Evolutionary conservation across 2,113 vertebrate species (phyloP).

Genomic region (Heterotilapia buettikoferi): DNA sequence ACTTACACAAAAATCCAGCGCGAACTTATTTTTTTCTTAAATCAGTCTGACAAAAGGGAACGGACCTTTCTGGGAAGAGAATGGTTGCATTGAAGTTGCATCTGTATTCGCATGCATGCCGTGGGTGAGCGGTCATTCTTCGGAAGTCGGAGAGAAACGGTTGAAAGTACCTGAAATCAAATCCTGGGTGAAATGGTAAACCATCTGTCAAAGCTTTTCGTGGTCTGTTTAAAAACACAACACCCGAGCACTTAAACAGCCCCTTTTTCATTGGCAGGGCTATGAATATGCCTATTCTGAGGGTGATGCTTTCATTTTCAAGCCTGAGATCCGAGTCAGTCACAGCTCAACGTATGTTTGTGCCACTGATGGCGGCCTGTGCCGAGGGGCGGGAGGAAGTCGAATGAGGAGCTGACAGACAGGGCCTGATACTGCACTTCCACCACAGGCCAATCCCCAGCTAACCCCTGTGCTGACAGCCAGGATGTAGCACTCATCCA

Average conservation of each 20-base stretch:
- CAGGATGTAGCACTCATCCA: constrained; percentile 77
- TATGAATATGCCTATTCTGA: constrained; percentile 68
- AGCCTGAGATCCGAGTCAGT: constrained; percentile 34
- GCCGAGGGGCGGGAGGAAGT: constrained; percentile 49
- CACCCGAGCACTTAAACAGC: constrained; percentile 66
- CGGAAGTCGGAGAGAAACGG: constrained; percentile 42
- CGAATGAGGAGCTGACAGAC: constrained; percentile 72
- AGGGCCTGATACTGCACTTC: constrained; percentile 62
- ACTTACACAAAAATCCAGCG: neutral
- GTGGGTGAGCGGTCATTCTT: constrained; percentile 29
- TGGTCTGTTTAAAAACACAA: constrained; percentile 75
- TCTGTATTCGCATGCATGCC: constrained; percentile 55
- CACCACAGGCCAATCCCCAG: constrained; percentile 64
- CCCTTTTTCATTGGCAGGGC: constrained; percentile 52
- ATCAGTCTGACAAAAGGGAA: constrained; percentile 20
- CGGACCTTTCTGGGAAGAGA: constrained; percentile 38
- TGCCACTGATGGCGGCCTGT: constrained; percentile 41
- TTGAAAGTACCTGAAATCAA: constrained; percentile 65
- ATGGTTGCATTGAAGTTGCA: constrained; percentile 1
- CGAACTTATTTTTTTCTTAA: neutral
- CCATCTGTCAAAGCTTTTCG: constrained; percentile 68
- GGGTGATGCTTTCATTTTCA: constrained; percentile 48
- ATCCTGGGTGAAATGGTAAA: constrained; percentile 67
- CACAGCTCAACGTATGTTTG: constrained; percentile 38
- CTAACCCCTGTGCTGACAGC: constrained; percentile 71